Evolutionary conservation across 2,113 vertebrate species (phyloP).

Genomic region (Mobula hypostoma): DNA sequence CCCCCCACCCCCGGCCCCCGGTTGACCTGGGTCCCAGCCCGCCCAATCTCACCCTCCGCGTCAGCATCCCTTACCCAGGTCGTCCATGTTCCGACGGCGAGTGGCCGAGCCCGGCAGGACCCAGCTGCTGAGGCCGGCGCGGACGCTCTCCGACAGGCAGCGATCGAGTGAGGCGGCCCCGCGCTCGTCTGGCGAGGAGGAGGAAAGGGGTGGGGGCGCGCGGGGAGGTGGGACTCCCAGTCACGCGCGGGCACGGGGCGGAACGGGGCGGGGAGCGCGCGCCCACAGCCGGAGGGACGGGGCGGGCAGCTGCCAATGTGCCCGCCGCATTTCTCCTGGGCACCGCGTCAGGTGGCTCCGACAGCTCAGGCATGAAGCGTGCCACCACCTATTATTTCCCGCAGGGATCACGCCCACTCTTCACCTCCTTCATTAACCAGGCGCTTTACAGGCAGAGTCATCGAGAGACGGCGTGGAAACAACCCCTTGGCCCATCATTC

Average conservation of each 20-base stretch:
- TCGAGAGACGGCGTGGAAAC: too few relatives aligned
- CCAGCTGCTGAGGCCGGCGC: slow-evolving; percentile 38
- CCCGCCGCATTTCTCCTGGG: too few relatives aligned
- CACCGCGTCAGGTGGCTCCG: too few relatives aligned
- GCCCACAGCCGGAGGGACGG: slow-evolving; percentile 11
- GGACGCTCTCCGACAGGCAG: slow-evolving; percentile 42
- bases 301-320: neutral
- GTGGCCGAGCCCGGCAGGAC: slow-evolving; percentile 37
- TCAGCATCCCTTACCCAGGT: slow-evolving; percentile 50
- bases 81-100: slow-evolving; percentile 49
- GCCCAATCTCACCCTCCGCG: neutral
- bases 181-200: slow-evolving; percentile 30
- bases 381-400: too few relatives aligned
- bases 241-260: neutral
- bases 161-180: slow-evolving; percentile 45
- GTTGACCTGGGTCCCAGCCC: too few relatives aligned
- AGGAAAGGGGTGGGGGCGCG: neutral
- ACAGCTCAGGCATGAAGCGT: too few relatives aligned
- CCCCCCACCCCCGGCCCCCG: too few relatives aligned
- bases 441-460: too few relatives aligned
- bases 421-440: too few relatives aligned
- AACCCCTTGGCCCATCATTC: too few relatives aligned
- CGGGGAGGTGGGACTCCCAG: neutral
- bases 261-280: slow-evolving; percentile 4
- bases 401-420: too few relatives aligned